Conservation (phyloP, 1,140 invertebrate species). For the Apis mellifera region DNA sequence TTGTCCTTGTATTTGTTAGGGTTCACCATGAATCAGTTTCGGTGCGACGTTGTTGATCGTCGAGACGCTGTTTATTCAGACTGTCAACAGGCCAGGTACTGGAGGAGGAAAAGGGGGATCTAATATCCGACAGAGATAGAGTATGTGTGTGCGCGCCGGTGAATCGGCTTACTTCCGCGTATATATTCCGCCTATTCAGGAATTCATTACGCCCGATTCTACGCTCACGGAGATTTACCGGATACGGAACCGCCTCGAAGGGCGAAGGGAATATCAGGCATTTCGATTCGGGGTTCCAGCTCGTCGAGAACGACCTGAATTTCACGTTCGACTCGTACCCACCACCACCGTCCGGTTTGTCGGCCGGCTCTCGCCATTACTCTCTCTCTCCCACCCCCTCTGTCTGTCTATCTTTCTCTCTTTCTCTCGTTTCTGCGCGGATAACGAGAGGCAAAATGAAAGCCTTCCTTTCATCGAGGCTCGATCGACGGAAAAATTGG, state of each 20-base stretch:
- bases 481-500: constrained; percentile 17
- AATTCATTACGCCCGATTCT: constrained; percentile 72
- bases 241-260: constrained; percentile 52
- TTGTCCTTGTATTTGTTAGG: constrained; percentile 36
- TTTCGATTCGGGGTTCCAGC: constrained; percentile 47
- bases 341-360: background rate
- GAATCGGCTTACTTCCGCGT: constrained; percentile 61
- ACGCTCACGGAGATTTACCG: constrained; percentile 63
- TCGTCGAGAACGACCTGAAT: constrained; percentile 46
- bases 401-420: too few species aligned
- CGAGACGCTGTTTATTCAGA: constrained; percentile 58
- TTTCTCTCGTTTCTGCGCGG: background rate
- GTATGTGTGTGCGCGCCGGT: background rate
- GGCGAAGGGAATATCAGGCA: constrained; percentile 52
- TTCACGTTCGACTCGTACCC: background rate
- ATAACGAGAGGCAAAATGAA: constrained; percentile 51
- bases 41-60: constrained; percentile 45
- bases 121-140: constrained; percentile 40
- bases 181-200: constrained; percentile 65
- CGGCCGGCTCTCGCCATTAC: background rate
- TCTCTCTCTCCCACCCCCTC: too few species aligned
- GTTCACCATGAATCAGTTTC: constrained; percentile 34
- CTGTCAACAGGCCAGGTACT: constrained; percentile 51
- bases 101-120: background rate
- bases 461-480: constrained; percentile 7